phyloP scores from a whole-genome alignment of 2,113 vertebrate species.

The Globicephala melas region DNA sequence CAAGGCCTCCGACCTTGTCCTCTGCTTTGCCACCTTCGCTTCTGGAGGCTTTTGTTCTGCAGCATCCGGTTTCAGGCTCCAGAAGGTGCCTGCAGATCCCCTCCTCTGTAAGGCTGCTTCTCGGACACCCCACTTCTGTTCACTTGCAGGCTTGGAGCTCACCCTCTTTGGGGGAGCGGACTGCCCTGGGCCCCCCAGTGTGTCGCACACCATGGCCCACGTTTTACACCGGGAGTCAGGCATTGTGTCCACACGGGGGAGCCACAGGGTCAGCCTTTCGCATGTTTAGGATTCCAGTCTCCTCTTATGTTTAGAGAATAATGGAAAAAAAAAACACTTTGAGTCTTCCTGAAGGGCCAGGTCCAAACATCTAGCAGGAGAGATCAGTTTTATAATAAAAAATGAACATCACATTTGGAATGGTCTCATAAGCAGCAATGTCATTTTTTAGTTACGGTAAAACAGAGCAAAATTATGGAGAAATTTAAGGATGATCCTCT shows the following conservation, averaged over 20 bases:
- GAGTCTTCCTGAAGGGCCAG: background rate
- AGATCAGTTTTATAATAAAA: background rate
- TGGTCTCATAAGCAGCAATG: background rate
- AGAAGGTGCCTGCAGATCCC: background rate
- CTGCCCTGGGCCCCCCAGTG: background rate
- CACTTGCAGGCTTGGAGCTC: background rate
- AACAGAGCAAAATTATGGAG: background rate
- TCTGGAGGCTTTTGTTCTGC: background rate
- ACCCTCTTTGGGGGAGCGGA: background rate
- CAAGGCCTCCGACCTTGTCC: rapidly evolving
- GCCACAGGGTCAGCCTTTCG: background rate
- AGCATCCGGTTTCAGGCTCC: background rate
- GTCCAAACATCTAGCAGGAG: background rate
- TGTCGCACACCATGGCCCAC: background rate
- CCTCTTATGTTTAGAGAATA: background rate
- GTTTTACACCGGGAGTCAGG: background rate
- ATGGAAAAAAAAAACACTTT: background rate
- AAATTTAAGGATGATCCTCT: background rate
- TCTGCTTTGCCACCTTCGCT: background rate
- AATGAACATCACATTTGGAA: background rate
- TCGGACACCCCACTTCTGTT: background rate
- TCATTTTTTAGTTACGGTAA: background rate
- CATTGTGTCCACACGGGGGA: rapidly evolving
- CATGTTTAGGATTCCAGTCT: background rate
- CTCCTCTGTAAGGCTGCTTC: background rate